Conservation (phyloP, 2,113 vertebrate species). For the Mobula hypostoma region DNA sequence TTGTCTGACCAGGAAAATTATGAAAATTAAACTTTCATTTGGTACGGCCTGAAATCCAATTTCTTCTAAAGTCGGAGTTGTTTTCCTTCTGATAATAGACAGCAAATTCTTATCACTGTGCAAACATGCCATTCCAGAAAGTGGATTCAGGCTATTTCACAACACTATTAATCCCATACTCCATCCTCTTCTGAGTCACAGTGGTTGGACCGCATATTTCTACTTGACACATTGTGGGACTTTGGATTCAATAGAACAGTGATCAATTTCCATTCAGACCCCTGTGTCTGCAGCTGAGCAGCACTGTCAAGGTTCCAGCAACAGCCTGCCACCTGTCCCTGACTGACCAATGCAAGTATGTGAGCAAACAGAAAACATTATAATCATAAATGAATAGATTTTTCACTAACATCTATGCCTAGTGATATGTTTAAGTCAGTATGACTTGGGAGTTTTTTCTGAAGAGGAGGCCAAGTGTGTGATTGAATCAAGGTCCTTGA, state of each 20-base stretch:
- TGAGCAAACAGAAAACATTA: not conserved
- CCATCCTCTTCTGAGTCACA: not conserved
- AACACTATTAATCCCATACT: not conserved
- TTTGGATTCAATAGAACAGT: slow-evolving; percentile 9
- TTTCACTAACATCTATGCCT: not conserved
- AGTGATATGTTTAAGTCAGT: not conserved
- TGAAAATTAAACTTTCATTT: not conserved
- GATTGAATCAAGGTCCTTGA: too few species aligned
- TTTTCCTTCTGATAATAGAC: not conserved
- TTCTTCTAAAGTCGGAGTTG: not conserved
- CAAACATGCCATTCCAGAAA: not conserved
- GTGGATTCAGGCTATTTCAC: not conserved
- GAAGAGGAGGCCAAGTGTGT: too few species aligned
- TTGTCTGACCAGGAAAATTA: not conserved
- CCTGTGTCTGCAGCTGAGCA: not conserved
- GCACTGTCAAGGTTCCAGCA: not conserved
- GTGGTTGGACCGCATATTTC: not conserved
- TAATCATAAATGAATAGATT: not conserved
- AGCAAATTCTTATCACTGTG: not conserved
- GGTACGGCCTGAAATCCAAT: not conserved
- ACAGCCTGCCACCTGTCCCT: not conserved
- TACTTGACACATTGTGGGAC: not conserved
- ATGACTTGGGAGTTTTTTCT: too few species aligned
- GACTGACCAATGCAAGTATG: not conserved
- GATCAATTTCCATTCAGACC: slow-evolving; percentile 20